Conservation (phyloP, 2,888 invertebrate species). For the Dolichomitus sp. region DNA sequence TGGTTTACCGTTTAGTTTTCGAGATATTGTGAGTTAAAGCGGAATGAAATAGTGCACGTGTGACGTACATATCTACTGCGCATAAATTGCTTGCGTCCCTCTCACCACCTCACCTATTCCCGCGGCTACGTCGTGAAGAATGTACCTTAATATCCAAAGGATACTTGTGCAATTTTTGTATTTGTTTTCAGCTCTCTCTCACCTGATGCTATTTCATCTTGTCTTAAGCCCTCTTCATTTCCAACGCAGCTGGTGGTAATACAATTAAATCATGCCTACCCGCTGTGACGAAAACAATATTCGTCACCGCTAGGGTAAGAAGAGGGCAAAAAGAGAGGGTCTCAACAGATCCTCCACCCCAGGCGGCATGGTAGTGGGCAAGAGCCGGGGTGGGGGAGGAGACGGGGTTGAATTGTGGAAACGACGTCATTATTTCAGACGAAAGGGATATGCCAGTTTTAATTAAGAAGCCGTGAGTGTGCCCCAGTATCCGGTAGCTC, state of each 20-base stretch:
- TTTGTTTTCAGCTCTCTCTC: not conserved
- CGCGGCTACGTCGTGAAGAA: not conserved
- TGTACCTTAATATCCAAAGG: not conserved
- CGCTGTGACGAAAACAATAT: conserved; percentile 71
- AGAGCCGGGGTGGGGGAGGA: not conserved
- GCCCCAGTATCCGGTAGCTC: conserved; percentile 47
- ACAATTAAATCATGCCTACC: conserved; percentile 69
- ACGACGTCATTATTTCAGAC: conserved; percentile 67
- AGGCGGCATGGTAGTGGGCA: not conserved
- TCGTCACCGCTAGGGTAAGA: conserved; percentile 52
- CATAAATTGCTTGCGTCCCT: too few species aligned
- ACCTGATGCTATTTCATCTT: conserved; percentile 24
- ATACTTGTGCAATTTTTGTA: conserved; percentile 11
- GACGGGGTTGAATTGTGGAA: conserved; percentile 43
- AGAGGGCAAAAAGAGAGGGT: conserved; percentile 1
- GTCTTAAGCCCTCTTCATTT: conserved; percentile 56
- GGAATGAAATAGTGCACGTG: too few species aligned
- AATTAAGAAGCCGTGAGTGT: conserved; percentile 66
- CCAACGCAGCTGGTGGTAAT: conserved; percentile 55
- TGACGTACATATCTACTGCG: too few species aligned
- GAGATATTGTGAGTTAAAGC: too few species aligned
- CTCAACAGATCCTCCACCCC: conserved; percentile 23
- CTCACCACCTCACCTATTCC: too few species aligned
- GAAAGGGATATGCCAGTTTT: conserved; percentile 60
- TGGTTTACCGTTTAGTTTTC: too few species aligned